Conservation (phyloP, 2,113 vertebrate genomes). For the Entelurus aequoreus region DNA sequence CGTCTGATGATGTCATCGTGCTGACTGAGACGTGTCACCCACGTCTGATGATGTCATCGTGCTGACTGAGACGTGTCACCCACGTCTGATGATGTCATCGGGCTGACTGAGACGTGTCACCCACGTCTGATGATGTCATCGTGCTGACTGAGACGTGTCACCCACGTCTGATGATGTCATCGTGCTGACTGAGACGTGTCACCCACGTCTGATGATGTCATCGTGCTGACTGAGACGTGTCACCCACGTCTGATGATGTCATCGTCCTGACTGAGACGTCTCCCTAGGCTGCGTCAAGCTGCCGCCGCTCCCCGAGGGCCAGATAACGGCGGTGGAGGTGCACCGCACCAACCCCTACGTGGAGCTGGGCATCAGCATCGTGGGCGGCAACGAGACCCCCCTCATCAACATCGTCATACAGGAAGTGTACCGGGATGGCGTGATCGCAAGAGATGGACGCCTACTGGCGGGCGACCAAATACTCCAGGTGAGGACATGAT, state of each 20-base stretch:
- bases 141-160: background rate
- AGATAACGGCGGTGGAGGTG: conserved; percentile 94
- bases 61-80: background rate
- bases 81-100: background rate
- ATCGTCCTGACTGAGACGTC: background rate
- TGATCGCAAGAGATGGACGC: conserved; percentile 92
- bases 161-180: background rate
- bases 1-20: background rate
- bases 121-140: background rate
- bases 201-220: background rate
- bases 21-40: conserved; percentile 7
- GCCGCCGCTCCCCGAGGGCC: conserved; percentile 91
- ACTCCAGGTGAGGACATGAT: conserved; percentile 79
- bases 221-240: background rate
- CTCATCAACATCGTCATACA: conserved; percentile 98
- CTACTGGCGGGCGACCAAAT: conserved; percentile 97
- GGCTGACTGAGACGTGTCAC: conserved; percentile 4
- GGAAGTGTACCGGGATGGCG: conserved; percentile 93
- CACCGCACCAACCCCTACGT: conserved; percentile 93
- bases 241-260: background rate
- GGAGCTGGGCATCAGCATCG: conserved; percentile 94
- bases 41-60: no score
- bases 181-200: background rate
- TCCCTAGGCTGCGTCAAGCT: conserved; percentile 75
- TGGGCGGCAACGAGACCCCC: conserved; percentile 95